Evolutionary conservation across 35 echinoderm and acorn worm species (phyloP), one percentile per base, ranked within the genome.

Genomic region (Ophioderma brevispina): DNA sequence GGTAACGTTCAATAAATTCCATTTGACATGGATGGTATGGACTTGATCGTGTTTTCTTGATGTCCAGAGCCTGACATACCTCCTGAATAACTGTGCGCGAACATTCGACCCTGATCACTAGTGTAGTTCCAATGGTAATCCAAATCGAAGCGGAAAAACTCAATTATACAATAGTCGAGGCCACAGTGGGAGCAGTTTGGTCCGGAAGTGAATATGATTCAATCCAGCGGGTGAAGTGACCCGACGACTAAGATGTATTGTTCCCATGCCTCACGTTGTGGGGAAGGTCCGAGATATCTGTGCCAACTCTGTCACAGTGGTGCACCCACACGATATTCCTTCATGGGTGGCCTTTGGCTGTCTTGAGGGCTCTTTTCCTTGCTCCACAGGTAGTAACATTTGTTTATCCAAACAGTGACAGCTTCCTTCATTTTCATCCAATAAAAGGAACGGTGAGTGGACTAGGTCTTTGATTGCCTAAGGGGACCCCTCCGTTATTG

Each of bases 271-370:
- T 84, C 79, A 0, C 39, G 36, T 18, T 32, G 17, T 25, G 89
- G 89, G 39, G 85, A 91, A 36, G 89, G 89, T 82, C 89, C 89
- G 32, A 79, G 36, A 94, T 36, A 55, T 94, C 95, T 0, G 87
- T 37, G 21, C 39, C 50, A 18, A 91, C 91, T 21, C 87, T 17
- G 15, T 93, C 91, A n/a, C 81, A 90, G 38, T 8, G 95, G 91
- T n/a, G 59, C 38, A 1, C 91, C 91, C 33, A 80, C 78, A 82
- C 82, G 41, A 55, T 86, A 90, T 33, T 78, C 42, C 35, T 79
- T 35, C 19, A 90, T 85, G 10, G 79, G 36, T 31, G 79, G 50
- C 25, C 75, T 43, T 18, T 78, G 85, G 3, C n/a, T n/a, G 41
- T 50, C 35, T 78, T 76, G 17, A 18, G 32, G 15, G 92, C 86